phyloP scores from a whole-genome alignment of 2,113 vertebrate genomes.

The Chionodraco myersi region DNA sequence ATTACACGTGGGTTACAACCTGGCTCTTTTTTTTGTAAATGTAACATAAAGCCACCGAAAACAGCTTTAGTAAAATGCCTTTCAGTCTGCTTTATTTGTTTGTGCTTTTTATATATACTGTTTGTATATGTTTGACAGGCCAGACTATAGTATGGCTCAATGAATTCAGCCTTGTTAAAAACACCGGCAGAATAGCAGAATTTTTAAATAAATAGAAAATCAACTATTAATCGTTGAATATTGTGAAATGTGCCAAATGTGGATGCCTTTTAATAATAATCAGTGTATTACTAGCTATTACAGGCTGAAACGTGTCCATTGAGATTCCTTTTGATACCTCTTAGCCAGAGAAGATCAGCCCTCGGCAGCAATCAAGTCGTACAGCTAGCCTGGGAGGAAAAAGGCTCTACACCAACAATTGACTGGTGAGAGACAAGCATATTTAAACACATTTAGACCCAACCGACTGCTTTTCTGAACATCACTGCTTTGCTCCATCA shows the following conservation, averaged over 20 bases:
- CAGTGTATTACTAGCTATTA: too few species aligned
- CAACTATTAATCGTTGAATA: too few species aligned
- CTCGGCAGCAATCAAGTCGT: constrained; percentile 73
- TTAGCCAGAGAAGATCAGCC: constrained; percentile 57
- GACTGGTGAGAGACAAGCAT: constrained; percentile 37
- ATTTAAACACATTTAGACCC: constrained; percentile 55
- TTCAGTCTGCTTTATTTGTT: background rate
- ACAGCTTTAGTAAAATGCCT: background rate
- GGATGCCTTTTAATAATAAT: too few species aligned
- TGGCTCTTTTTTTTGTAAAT: background rate
- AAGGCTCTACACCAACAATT: constrained; percentile 37
- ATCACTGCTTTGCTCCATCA: constrained; percentile 23
- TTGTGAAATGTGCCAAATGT: too few species aligned
- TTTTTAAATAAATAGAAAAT: too few species aligned
- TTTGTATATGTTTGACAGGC: constrained; percentile 29
- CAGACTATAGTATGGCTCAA: background rate
- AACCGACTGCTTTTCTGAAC: constrained; percentile 59
- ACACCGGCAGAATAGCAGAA: too few species aligned
- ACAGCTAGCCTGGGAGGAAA: constrained; percentile 34
- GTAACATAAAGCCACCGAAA: background rate
- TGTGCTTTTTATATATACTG: background rate
- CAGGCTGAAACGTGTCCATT: constrained; percentile 48
- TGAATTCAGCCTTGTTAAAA: too few species aligned
- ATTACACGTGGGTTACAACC: background rate
- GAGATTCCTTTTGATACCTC: constrained; percentile 75